Percentiles rank a stretch among this genome's conserved stretches.
Evolutionary conservation across 64 coral and sea anemone genomes (phyloP).

Genomic region (Anthopleura sola): DNA sequence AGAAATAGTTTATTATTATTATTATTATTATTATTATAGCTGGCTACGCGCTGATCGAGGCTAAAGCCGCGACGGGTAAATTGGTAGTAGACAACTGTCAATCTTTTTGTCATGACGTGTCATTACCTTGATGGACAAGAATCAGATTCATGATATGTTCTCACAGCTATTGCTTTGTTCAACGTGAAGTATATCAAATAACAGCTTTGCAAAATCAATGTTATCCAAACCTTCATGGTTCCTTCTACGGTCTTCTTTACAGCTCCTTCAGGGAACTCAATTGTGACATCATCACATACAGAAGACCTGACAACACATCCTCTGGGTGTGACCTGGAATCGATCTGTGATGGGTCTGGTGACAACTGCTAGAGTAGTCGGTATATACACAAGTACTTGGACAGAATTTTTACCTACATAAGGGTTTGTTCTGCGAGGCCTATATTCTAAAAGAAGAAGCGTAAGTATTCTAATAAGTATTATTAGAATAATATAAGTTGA

Average conservation of each 20-base stretch:
- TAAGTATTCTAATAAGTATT: too few species aligned
- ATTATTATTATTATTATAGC: too few species aligned
- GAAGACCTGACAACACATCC: neutral
- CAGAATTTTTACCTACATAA: neutral
- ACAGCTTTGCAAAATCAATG: neutral
- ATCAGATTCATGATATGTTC: too few species aligned
- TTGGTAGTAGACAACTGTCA: too few species aligned
- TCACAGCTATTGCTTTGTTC: neutral
- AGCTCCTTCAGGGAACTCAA: slow-evolving; percentile 19
- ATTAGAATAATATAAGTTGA: too few species aligned
- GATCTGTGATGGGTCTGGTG: neutral
- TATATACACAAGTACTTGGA: neutral
- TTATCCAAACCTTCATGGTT: slow-evolving; percentile 11
- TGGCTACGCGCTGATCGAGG: neutral
- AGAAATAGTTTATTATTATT: too few species aligned
- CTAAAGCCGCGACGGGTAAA: too few species aligned
- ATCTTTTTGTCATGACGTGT: too few species aligned
- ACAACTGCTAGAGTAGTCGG: neutral
- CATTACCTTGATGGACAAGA: too few species aligned
- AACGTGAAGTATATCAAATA: neutral
- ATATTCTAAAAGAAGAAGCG: too few species aligned
- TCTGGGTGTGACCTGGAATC: neutral
- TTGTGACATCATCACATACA: neutral
- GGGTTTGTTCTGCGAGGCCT: neutral
- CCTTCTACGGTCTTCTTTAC: neutral